Base-by-base conservation (phyloP, 2,888 invertebrate genomes). In the Diogma glabrata region DNA sequence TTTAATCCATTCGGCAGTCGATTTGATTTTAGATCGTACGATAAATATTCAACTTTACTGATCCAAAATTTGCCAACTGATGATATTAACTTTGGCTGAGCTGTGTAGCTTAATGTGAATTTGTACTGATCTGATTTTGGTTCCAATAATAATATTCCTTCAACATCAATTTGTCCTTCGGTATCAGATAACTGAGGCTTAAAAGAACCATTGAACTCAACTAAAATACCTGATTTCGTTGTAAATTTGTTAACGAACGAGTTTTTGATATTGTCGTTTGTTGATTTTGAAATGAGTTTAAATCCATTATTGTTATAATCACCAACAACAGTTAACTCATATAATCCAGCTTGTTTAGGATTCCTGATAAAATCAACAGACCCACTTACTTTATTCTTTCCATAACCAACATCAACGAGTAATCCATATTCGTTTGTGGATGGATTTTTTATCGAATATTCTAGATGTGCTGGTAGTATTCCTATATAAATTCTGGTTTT, bases 251-350 rank as follows among this genome's bases (percentile, higher is more conserved):
- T 63, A 12, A 66, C 65, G 61, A 54, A 12, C 56, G 26, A 55
- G 56, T 61, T 70, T 22, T 67, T 69, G 16, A 70, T 65, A 4
- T 24, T 24, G 9, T 24, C 46, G 24, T 24, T 17, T 24, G 24
- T n/a, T n/a, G 20, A 43, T 43, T 43, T 46, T 16, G 46, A 46
- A 9, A 24, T 46, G 16, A 46, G 16, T 17, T 46, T 46, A 16
- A 16, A n/a, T 8, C 23, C 24, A 12, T 46, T 22, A 14, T 43
- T 57, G 50, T 80, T 78, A 3, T 76, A 76, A 22, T 67, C 66
- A 10, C 61, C 60, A 2, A 60, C 57, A 1, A 66, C 59, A 3
- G 8, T 14, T 43, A 43, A 43, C 20, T 43, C 23, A 22, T 43
- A 43, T n/a, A 23, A 3, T 3, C 23, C n/a, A 7, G 22, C n/a